Conservation (phyloP, 2,888 invertebrate species). For the Anaspis maculata region DNA sequence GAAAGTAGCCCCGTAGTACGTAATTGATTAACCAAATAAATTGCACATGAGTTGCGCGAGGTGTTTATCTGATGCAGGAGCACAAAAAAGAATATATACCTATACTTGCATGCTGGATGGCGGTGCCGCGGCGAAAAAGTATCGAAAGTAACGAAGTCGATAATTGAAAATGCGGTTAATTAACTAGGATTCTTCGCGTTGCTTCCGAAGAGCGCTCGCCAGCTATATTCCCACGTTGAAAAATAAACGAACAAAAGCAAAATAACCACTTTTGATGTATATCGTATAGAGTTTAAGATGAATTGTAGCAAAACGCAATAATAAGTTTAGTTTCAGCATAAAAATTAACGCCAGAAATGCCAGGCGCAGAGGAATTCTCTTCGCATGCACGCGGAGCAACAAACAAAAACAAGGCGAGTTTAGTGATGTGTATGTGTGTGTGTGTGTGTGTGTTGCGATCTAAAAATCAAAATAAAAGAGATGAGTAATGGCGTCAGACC, state of each 20-base stretch:
- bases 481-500: constrained; percentile 44
- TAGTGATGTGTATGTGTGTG: too few species aligned
- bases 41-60: too few species aligned
- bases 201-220: constrained; percentile 25
- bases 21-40: too few species aligned
- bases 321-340: constrained; percentile 25
- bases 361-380: constrained; percentile 39
- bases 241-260: constrained; percentile 13
- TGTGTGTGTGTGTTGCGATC: too few species aligned
- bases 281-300: too few species aligned
- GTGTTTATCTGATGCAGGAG: too few species aligned
- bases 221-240: constrained; percentile 18
- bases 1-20: too few species aligned
- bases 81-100: too few species aligned
- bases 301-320: constrained; percentile 15
- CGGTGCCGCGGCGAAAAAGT: too few species aligned
- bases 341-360: constrained; percentile 39
- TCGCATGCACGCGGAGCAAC: constrained; percentile 37
- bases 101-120: too few species aligned
- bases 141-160: constrained; percentile 28
- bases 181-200: constrained; percentile 30
- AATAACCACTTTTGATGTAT: too few species aligned
- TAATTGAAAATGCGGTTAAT: constrained; percentile 35
- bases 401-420: constrained; percentile 33
- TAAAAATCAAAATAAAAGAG: constrained; percentile 43